phyloP scores from a whole-genome alignment of 2,797 vertebrate genomes.

The Falco rusticolus region DNA sequence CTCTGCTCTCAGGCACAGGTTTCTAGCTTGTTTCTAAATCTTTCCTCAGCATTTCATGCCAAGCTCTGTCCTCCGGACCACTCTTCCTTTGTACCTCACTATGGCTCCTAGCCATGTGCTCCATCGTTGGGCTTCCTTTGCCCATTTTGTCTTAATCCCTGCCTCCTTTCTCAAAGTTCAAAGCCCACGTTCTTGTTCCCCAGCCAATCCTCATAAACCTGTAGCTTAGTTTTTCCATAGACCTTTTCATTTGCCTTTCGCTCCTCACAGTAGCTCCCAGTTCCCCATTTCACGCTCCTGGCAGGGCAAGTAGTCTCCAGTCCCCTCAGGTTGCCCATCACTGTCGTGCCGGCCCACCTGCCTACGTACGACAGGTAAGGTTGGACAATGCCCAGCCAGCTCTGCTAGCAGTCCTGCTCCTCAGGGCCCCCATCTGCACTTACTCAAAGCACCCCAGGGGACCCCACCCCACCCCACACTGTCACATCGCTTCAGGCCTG shows the following conservation, averaged over 20 bases:
- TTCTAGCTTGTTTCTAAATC: constrained; percentile 51
- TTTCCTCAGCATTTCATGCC: constrained; percentile 31
- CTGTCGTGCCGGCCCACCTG: neutral
- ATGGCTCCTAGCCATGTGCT: neutral
- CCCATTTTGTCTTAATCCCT: neutral
- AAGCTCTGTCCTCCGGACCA: neutral
- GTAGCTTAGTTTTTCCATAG: neutral
- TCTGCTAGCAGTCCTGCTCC: neutral
- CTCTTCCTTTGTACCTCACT: constrained; percentile 9
- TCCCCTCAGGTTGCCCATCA: neutral
- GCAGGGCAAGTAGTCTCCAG: neutral
- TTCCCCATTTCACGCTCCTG: neutral
- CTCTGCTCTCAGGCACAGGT: constrained; percentile 47
- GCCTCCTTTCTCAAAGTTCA: neutral
- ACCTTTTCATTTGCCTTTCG: neutral
- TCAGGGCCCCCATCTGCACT: neutral
- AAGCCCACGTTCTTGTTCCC: neutral
- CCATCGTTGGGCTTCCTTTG: neutral
- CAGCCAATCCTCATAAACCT: neutral
- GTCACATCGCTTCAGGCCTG: neutral
- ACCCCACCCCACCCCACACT: neutral
- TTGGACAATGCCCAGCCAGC: neutral
- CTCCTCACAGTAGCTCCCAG: neutral
- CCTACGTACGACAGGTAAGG: accelerated
- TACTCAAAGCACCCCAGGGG: neutral